Percentiles rank a stretch among this genome's conserved stretches.
Conservation (phyloP, 2,113 vertebrate genomes). For the Protobothrops mucrosquamatus region DNA sequence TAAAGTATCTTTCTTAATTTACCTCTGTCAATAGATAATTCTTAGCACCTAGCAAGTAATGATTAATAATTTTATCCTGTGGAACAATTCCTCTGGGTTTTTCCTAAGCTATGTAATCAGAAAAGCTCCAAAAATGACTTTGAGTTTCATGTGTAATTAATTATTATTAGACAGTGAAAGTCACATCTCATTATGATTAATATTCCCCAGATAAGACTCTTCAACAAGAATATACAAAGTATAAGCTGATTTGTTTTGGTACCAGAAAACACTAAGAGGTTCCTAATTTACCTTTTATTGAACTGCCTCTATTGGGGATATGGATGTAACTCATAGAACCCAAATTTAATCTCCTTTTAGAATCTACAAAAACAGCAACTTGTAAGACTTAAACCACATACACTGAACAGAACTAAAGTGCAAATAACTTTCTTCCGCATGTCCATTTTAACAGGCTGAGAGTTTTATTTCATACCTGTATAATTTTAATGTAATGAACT, state of each 20-base stretch:
- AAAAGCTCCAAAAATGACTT: background rate
- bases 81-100: background rate
- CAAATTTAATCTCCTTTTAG: too few species aligned
- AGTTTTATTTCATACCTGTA: background rate
- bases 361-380: too few species aligned
- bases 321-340: background rate
- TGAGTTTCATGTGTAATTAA: background rate
- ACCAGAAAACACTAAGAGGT: background rate
- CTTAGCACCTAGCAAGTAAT: background rate
- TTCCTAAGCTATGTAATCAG: background rate
- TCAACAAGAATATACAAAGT: background rate
- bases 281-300: background rate
- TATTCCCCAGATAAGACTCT: background rate
- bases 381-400: background rate
- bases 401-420: background rate
- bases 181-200: background rate
- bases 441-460: background rate
- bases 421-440: background rate
- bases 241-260: background rate
- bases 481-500: background rate
- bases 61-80: background rate
- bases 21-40: background rate
- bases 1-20: background rate
- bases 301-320: background rate
- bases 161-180: background rate